These are phyloP conservation scores for Rhinella marina DNA, from an alignment of 2,797 vertebrate species.

Conservation along the genomic window DNA sequence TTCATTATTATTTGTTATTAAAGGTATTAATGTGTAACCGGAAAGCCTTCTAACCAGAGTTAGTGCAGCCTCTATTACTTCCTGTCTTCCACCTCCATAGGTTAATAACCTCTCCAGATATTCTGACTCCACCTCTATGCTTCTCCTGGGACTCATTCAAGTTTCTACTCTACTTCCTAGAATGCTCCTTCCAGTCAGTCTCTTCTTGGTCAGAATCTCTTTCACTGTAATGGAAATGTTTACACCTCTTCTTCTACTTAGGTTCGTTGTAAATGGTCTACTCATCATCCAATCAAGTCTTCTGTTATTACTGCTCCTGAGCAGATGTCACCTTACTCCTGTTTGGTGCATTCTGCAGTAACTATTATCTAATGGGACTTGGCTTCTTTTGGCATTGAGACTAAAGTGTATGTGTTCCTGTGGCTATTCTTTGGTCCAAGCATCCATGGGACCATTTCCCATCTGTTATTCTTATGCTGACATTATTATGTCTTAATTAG, in stretches of 20 bases:
- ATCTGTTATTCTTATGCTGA: neutral
- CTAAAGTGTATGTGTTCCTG: neutral
- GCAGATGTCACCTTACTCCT: conserved; percentile 1
- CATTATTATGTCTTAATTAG: neutral
- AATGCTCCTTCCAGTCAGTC: neutral
- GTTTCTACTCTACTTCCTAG: neutral
- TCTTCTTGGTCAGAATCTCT: neutral
- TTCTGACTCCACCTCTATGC: neutral
- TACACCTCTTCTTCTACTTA: neutral
- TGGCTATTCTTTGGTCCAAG: neutral
- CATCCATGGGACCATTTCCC: neutral
- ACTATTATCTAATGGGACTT: neutral
- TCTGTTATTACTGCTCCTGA: neutral
- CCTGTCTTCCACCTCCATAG: too few relatives aligned
- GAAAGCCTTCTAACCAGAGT: too few relatives aligned
- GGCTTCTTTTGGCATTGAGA: neutral
- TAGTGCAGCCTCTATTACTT: too few relatives aligned
- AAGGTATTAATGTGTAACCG: too few relatives aligned
- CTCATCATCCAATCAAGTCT: neutral
- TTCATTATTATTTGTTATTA: too few relatives aligned
- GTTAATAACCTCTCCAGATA: too few relatives aligned
- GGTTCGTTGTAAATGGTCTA: neutral
- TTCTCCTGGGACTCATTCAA: neutral
- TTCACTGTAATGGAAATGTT: neutral
- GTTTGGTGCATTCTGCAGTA: neutral